phyloP scores from a whole-genome alignment of 2,888 invertebrate genomes.

The Scaptomyza caliginosa region DNA sequence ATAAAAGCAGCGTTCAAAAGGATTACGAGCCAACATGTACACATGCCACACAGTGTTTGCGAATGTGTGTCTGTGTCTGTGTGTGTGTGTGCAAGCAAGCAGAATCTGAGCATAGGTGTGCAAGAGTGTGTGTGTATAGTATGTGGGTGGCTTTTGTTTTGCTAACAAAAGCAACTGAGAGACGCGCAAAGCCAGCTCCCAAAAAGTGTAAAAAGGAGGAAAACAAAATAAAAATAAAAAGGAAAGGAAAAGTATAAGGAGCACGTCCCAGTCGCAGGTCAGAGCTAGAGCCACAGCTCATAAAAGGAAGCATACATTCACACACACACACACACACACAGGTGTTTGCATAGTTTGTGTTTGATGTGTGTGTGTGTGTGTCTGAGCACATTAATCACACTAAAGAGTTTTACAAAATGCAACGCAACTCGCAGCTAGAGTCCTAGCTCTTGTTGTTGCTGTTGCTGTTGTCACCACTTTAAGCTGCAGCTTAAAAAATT shows the following conservation, averaged over 20 bases:
- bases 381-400: slow-evolving; percentile 75
- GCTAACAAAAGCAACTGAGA: slow-evolving; percentile 68
- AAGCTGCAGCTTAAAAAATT: slow-evolving; percentile 71
- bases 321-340: neutral
- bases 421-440: slow-evolving; percentile 52
- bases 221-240: slow-evolving; percentile 28
- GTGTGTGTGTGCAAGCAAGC: slow-evolving; percentile 31
- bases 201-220: slow-evolving; percentile 16
- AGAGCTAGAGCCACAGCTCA: slow-evolving; percentile 62
- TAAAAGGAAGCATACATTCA: slow-evolving; percentile 70
- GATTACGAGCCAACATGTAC: slow-evolving; percentile 53
- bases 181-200: slow-evolving; percentile 33
- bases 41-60: slow-evolving; percentile 10
- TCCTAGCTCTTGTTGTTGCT: slow-evolving; percentile 23
- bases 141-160: slow-evolving; percentile 75
- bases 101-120: slow-evolving; percentile 31
- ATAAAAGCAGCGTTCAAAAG: slow-evolving; percentile 78
- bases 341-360: slow-evolving; percentile 51
- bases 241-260: slow-evolving; percentile 80
- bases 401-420: slow-evolving; percentile 79
- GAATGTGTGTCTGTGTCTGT: slow-evolving; percentile 10
- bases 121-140: slow-evolving; percentile 2
- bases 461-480: slow-evolving; percentile 70
- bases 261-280: slow-evolving; percentile 73
- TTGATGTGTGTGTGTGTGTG: slow-evolving; percentile 21